A percentile compares a stretch with the other conserved stretches of the same genome.
Conservation (phyloP, 92 coral and sea anemone genomes). For the Parazoanthus swiftii region DNA sequence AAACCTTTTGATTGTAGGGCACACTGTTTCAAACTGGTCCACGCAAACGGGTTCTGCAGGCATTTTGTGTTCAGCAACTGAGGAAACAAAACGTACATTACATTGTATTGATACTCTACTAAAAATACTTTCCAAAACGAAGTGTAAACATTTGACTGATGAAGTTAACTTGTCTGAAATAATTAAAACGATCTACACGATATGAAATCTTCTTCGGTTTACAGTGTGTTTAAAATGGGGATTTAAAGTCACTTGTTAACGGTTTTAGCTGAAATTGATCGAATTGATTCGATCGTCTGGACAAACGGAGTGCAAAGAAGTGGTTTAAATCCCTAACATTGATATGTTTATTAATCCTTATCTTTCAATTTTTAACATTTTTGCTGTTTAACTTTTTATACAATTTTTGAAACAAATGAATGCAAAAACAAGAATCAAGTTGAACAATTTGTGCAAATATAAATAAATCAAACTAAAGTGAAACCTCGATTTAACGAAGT, state of each 20-base stretch:
- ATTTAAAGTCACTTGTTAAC: too few species aligned
- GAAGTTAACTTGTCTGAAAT: background rate
- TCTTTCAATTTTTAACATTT: too few species aligned
- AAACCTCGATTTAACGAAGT: too few species aligned
- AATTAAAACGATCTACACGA: background rate
- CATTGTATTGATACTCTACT: background rate
- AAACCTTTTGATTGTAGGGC: background rate
- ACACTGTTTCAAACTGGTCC: background rate
- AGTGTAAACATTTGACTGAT: background rate
- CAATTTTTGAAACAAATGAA: background rate
- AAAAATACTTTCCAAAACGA: background rate
- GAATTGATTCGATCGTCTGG: too few species aligned
- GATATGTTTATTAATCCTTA: too few species aligned
- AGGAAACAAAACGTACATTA: background rate
- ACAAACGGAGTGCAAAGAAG: too few species aligned
- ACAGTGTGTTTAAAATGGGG: background rate
- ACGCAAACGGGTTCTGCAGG: conserved; percentile 19
- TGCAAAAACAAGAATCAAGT: background rate
- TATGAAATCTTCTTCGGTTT: background rate
- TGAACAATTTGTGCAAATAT: background rate
- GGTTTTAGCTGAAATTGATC: background rate
- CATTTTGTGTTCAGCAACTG: conserved; percentile 23
- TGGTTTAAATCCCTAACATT: too few species aligned
- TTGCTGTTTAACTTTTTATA: too few species aligned
- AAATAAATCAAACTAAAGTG: too few species aligned